Conservation (phyloP, 2,888 invertebrate species). For the Drosophila kokeensis region DNA sequence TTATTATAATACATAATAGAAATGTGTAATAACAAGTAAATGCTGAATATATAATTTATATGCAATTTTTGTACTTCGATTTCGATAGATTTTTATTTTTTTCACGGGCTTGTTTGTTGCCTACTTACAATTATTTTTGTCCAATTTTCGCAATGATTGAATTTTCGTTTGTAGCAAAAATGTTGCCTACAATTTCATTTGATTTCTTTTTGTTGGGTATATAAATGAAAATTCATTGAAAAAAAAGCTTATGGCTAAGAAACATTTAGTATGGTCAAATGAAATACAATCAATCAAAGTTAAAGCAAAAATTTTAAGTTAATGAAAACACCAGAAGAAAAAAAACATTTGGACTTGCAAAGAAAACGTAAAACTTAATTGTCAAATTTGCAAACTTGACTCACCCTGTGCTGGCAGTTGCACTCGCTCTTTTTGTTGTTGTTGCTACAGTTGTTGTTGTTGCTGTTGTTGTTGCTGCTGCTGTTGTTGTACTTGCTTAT, state of each 20-base stretch:
- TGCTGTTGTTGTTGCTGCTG: constrained; percentile 9
- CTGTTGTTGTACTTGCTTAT: constrained; percentile 6
- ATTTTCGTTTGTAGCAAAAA: constrained; percentile 16
- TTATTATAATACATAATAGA: constrained; percentile 24
- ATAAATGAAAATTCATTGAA: constrained; percentile 57
- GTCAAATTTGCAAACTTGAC: constrained; percentile 29
- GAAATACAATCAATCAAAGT: constrained; percentile 40
- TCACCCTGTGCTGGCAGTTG: constrained; percentile 46
- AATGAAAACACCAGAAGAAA: constrained; percentile 35
- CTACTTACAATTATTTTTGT: constrained; percentile 47
- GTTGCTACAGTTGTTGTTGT: constrained; percentile 7
- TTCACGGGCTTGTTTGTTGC: constrained; percentile 15
- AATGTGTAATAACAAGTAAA: constrained; percentile 67
- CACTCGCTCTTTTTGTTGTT: not conserved
- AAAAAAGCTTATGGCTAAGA: constrained; percentile 76
- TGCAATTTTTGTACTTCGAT: constrained; percentile 76
- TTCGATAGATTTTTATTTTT: constrained; percentile 25
- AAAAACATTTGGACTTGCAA: constrained; percentile 64
- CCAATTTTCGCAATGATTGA: constrained; percentile 12
- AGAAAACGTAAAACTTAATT: constrained; percentile 28
- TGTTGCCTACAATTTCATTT: constrained; percentile 31
- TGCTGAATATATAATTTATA: constrained; percentile 81
- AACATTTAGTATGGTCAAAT: constrained; percentile 64
- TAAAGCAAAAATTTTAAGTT: constrained; percentile 38
- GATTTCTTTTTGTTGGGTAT: constrained; percentile 30